Evolutionary conservation across 2,797 vertebrate genomes (phyloP).

Genomic region (Pangasius mekongensis): DNA sequence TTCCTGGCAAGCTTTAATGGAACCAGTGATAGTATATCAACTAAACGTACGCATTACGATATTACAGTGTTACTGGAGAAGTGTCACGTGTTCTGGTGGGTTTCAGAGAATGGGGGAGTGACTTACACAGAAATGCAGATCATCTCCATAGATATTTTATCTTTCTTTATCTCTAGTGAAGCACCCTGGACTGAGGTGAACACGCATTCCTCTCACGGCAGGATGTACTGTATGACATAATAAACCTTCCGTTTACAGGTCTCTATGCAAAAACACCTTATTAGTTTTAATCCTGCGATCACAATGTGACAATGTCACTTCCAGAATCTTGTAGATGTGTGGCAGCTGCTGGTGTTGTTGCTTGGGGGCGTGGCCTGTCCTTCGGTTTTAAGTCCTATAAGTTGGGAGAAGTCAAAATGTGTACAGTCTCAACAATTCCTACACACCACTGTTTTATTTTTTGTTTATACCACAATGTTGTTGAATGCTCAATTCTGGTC

Average conservation of each 20-base stretch:
- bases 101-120: conserved; percentile 3
- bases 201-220: conserved; percentile 63
- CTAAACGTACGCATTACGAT: not conserved
- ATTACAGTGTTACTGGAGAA: conserved; percentile 20
- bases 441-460: not conserved
- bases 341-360: not conserved
- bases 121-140: conserved; percentile 26
- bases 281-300: not conserved
- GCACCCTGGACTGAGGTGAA: conserved; percentile 44
- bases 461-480: not conserved
- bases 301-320: not conserved
- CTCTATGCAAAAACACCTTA: not conserved
- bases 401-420: not conserved
- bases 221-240: conserved; percentile 40
- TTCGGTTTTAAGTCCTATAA: not conserved
- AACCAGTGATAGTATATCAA: conserved; percentile 9
- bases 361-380: not conserved
- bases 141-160: not conserved
- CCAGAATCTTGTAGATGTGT: not conserved
- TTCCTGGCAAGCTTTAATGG: conserved; percentile 29
- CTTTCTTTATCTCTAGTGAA: not conserved
- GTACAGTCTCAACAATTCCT: not conserved
- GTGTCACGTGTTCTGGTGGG: not conserved
- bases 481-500: not conserved
- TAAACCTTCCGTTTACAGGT: not conserved